These are phyloP conservation scores for Chrysemys picta DNA, from an alignment of 2,113 vertebrate species.

Conservation along the genomic window DNA sequence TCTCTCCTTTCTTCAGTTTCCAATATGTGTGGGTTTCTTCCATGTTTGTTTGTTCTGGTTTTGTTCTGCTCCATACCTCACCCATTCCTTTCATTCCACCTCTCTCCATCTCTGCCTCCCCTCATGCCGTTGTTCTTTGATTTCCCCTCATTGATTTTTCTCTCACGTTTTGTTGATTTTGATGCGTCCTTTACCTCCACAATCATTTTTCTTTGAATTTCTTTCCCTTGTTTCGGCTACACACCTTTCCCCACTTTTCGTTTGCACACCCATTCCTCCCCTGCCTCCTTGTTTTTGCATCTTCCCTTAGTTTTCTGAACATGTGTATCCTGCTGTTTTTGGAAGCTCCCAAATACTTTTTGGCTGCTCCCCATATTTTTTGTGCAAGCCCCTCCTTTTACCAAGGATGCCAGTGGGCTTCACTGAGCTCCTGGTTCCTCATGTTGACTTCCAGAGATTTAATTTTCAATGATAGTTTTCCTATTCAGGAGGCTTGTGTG, in stretches of 20 bases:
- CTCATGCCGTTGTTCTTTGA: neutral
- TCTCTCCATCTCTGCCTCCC: neutral
- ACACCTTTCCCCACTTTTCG: neutral
- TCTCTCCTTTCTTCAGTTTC: neutral
- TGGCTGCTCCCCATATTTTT: neutral
- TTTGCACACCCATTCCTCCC: neutral
- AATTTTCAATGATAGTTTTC: neutral
- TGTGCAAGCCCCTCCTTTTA: neutral
- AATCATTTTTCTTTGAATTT: neutral
- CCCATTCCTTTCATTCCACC: neutral
- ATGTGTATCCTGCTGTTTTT: neutral
- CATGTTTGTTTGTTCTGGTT: neutral
- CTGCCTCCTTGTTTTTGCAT: neutral
- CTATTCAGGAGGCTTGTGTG: neutral
- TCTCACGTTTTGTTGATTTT: neutral
- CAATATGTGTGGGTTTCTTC: neutral
- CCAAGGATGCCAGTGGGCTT: neutral
- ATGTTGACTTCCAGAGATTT: fast-evolving
- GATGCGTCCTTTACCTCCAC: fast-evolving
- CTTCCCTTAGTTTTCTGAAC: neutral
- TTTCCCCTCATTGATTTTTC: fast-evolving
- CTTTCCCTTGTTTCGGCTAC: neutral
- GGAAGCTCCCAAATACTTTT: neutral
- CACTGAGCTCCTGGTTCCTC: neutral
- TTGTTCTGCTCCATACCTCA: neutral